Evolutionary conservation across 2,888 invertebrate genomes (phyloP).

Genomic region (Amorpha juglandis): DNA sequence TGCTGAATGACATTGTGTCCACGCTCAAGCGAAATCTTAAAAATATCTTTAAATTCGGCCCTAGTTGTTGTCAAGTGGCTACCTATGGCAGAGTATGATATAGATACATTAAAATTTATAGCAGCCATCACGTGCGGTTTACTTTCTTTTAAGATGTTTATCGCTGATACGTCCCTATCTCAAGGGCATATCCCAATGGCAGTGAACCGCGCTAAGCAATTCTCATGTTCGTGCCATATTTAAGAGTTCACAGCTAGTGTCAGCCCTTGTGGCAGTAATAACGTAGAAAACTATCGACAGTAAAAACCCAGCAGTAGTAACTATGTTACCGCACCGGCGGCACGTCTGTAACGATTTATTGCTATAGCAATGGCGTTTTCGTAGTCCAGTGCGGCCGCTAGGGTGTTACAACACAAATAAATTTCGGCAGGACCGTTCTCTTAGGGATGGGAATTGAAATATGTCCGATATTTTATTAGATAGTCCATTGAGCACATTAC

Average conservation of each 20-base stretch:
- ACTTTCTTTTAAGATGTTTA: background rate
- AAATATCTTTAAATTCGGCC: background rate
- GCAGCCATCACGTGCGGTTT: background rate
- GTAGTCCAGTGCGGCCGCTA: slow-evolving; percentile 58
- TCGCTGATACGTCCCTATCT: background rate
- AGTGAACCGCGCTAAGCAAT: slow-evolving; percentile 11
- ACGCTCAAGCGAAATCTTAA: too few species aligned
- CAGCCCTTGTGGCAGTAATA: slow-evolving; percentile 43
- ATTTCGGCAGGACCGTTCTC: slow-evolving; percentile 65
- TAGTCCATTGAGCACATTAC: slow-evolving; percentile 57
- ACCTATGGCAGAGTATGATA: background rate
- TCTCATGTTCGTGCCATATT: slow-evolving; percentile 26
- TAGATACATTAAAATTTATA: background rate
- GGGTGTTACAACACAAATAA: slow-evolving; percentile 73
- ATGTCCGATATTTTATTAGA: slow-evolving; percentile 69
- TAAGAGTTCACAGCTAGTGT: slow-evolving; percentile 36
- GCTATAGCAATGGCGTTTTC: slow-evolving; percentile 66
- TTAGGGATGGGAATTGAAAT: slow-evolving; percentile 66
- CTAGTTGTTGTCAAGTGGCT: too few species aligned
- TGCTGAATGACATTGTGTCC: too few species aligned
- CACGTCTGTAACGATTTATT: slow-evolving; percentile 71
- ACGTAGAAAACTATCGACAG: slow-evolving; percentile 63
- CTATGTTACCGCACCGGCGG: slow-evolving; percentile 49
- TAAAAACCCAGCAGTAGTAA: slow-evolving; percentile 58
- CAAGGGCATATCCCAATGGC: too few species aligned